These are phyloP conservation scores for Julus scanicus DNA, from an alignment of 2,888 invertebrate species.

Conservation along the genomic window DNA sequence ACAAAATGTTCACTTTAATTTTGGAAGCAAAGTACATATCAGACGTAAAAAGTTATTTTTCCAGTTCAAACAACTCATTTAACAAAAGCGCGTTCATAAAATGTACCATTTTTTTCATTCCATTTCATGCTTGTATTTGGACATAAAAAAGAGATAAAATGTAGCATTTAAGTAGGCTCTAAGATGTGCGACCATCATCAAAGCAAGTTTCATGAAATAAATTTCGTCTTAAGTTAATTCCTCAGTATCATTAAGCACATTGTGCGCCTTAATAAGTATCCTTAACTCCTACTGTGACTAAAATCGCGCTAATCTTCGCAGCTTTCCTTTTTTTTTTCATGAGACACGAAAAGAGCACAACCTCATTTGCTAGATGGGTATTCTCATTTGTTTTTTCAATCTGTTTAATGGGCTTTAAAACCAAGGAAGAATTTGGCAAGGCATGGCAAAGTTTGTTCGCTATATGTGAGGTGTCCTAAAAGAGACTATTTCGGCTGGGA, in stretches of 20 bases:
- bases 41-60: background rate
- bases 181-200: background rate
- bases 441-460: background rate
- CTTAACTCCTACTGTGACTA: constrained; percentile 2
- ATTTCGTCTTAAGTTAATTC: constrained; percentile 11
- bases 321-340: background rate
- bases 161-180: background rate
- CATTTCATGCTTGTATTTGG: constrained; percentile 6
- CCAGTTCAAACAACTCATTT: constrained; percentile 10
- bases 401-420: background rate
- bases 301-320: background rate
- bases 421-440: background rate
- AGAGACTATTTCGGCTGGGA: background rate
- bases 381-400: constrained; percentile 19
- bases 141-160: background rate
- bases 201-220: background rate
- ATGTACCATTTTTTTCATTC: background rate
- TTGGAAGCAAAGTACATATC: no score
- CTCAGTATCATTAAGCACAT: constrained; percentile 4
- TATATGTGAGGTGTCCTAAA: background rate
- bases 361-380: background rate
- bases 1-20: no score
- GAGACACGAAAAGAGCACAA: background rate
- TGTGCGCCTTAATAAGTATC: background rate
- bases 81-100: background rate